Percentiles rank a stretch among this genome's conserved stretches.
Evolutionary conservation across 2,113 vertebrate genomes (phyloP).

Genomic region (Leucopsar rothschildi): DNA sequence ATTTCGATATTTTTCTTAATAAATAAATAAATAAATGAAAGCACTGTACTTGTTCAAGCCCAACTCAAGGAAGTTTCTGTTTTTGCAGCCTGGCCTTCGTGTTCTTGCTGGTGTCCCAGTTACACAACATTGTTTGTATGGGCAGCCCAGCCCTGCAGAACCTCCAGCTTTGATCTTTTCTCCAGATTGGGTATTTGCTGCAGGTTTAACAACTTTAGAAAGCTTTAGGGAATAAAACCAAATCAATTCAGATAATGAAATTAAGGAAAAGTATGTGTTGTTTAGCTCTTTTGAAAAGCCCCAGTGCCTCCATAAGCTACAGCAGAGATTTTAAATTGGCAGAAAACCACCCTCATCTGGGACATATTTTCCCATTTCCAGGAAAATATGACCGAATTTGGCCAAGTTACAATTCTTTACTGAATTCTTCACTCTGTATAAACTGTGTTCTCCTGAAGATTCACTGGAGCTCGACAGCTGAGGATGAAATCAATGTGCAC

Average conservation of each 20-base stretch:
- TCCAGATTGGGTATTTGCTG: neutral
- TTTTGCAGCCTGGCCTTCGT: neutral
- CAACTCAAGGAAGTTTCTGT: neutral
- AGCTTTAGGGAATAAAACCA: neutral
- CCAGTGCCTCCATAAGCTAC: neutral
- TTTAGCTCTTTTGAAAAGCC: neutral
- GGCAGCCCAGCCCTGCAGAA: neutral
- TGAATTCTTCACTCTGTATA: neutral
- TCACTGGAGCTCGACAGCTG: neutral
- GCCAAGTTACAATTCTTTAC: neutral
- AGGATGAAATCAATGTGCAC: neutral
- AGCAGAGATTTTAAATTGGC: neutral
- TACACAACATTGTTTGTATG: neutral
- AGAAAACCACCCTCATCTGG: neutral
- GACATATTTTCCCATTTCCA: neutral
- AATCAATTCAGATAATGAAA: conserved; percentile 1
- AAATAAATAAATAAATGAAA: neutral
- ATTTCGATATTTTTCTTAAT: neutral
- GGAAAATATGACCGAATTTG: conserved; percentile 2
- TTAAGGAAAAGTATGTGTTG: neutral
- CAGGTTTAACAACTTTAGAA: neutral
- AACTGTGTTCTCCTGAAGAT: neutral
- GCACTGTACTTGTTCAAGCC: neutral
- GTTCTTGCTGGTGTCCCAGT: neutral
- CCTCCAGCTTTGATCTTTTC: neutral